Evolutionary conservation across 2,797 vertebrate genomes (phyloP).

Genomic region (Helostoma temminkii): DNA sequence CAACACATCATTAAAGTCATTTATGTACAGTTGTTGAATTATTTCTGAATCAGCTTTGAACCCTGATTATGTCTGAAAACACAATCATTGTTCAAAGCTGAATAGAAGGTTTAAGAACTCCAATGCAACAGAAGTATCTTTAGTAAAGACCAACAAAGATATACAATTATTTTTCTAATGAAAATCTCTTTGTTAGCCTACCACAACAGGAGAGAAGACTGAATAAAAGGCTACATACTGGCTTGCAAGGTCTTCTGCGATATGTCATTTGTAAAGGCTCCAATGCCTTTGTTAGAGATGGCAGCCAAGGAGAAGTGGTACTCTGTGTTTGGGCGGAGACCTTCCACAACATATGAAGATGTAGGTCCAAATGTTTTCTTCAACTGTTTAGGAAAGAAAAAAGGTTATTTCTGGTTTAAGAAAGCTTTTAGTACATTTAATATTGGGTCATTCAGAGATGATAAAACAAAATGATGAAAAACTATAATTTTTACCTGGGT

Average conservation of each 20-base stretch:
- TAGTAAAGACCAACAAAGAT: conserved; percentile 12
- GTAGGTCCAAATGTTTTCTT: conserved; percentile 91
- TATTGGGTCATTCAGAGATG: not conserved
- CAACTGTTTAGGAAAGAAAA: conserved; percentile 81
- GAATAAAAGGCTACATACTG: conserved; percentile 90
- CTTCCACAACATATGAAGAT: conserved; percentile 90
- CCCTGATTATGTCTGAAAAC: conserved; percentile 49
- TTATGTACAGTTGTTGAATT: not conserved
- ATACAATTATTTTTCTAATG: conserved; percentile 22
- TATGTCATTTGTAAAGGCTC: conserved; percentile 95
- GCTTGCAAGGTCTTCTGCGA: conserved; percentile 96
- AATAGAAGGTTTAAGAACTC: conserved; percentile 27
- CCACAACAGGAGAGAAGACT: conserved; percentile 52
- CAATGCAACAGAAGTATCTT: conserved; percentile 38
- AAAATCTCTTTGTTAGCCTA: conserved; percentile 60
- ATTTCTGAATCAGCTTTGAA: conserved; percentile 47
- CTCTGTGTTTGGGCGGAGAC: conserved; percentile 93
- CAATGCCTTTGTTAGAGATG: conserved; percentile 93
- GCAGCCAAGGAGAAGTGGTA: conserved; percentile 96
- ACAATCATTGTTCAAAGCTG: conserved; percentile 55
- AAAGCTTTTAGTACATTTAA: not conserved
- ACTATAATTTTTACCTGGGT: conserved; percentile 83
- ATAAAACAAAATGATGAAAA: not conserved
- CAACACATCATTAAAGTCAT: conserved; percentile 23
- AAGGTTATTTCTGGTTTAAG: conserved; percentile 2